phyloP scores from a whole-genome alignment of 2,797 vertebrate species.

The Myotis planiceps region DNA sequence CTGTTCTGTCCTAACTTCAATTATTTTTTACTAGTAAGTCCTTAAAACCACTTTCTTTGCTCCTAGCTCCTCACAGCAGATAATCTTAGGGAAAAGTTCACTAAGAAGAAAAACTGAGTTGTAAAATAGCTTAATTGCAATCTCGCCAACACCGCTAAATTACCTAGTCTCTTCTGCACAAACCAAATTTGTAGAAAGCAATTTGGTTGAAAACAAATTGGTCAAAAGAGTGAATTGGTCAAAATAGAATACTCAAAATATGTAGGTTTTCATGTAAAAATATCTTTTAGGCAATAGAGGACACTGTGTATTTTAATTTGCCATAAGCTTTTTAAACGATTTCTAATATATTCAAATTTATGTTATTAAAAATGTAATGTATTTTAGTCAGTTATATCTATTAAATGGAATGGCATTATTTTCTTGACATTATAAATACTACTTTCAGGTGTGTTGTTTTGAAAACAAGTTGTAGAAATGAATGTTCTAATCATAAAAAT shows the following conservation, averaged over 20 bases:
- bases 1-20: background rate
- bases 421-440: slow-evolving; percentile 5
- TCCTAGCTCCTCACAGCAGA: background rate
- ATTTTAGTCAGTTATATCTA: background rate
- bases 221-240: background rate
- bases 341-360: background rate
- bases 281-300: background rate
- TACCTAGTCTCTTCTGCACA: background rate
- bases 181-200: background rate
- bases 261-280: background rate
- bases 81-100: background rate
- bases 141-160: background rate
- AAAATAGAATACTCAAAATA: background rate
- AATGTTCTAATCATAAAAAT: background rate
- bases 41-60: background rate
- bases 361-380: background rate
- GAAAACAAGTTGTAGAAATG: background rate
- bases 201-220: background rate
- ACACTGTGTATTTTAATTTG: background rate
- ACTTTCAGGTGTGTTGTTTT: background rate
- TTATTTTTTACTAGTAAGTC: background rate
- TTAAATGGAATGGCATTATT: background rate
- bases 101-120: background rate
- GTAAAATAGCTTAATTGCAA: background rate
- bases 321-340: background rate